A percentile compares a stretch with the other conserved stretches of the same genome.
These are phyloP conservation scores for Calameuta pallipes DNA, from an alignment of 2,888 invertebrate genomes.

Conservation along the genomic window DNA sequence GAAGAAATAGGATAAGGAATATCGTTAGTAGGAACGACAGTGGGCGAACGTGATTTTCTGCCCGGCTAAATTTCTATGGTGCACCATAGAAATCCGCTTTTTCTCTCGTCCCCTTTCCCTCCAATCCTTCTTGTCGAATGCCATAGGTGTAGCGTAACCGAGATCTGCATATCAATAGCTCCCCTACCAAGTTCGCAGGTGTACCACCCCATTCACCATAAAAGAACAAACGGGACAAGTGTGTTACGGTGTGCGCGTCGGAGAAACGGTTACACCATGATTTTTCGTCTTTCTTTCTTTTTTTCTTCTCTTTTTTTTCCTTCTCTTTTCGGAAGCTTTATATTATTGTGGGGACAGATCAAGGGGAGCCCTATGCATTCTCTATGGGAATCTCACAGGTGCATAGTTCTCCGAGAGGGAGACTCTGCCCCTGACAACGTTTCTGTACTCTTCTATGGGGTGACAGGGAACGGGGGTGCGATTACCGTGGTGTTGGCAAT, in stretches of 20 bases:
- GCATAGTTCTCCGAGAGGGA: slow-evolving; percentile 57
- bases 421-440: slow-evolving; percentile 43
- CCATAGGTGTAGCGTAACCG: slow-evolving; percentile 59
- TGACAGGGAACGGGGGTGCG: slow-evolving; percentile 21
- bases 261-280: slow-evolving; percentile 63
- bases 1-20: background rate
- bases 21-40: background rate
- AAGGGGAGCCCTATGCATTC: slow-evolving; percentile 31
- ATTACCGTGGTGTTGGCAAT: slow-evolving; percentile 43
- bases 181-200: slow-evolving; percentile 61
- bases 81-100: slow-evolving; percentile 18
- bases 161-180: slow-evolving; percentile 61
- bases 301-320: slow-evolving; percentile 39
- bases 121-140: slow-evolving; percentile 47
- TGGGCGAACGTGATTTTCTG: slow-evolving; percentile 9
- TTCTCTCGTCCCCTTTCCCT: slow-evolving; percentile 13
- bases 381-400: slow-evolving; percentile 66
- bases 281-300: slow-evolving; percentile 43
- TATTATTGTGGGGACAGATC: slow-evolving; percentile 49
- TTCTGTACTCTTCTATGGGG: slow-evolving; percentile 24
- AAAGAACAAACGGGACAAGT: slow-evolving; percentile 56
- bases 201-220: slow-evolving; percentile 57
- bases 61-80: slow-evolving; percentile 12
- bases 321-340: slow-evolving; percentile 35
- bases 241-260: slow-evolving; percentile 49